A percentile compares a stretch with the other conserved stretches of the same genome.
Evolutionary conservation across 2,888 invertebrate species (phyloP).

Genomic region (Chrysina gloriosa): DNA sequence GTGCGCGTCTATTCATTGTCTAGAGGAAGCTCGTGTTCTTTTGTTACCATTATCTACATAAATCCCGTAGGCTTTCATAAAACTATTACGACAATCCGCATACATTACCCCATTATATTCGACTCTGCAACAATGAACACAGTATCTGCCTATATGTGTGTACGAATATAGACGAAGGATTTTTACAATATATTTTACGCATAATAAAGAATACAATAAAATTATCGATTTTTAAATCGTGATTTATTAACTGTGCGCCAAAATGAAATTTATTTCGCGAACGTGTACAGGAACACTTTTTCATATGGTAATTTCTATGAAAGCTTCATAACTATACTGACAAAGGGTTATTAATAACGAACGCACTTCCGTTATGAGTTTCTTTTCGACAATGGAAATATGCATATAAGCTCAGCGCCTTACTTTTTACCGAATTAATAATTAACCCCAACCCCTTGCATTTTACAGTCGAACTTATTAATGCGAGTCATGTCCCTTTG

Average conservation of each 20-base stretch:
- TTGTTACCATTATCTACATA: slow-evolving; percentile 57
- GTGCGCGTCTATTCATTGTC: slow-evolving; percentile 52
- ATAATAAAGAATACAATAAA: slow-evolving; percentile 46
- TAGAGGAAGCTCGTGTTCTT: slow-evolving; percentile 53
- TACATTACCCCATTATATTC: slow-evolving; percentile 51
- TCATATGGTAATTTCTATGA: slow-evolving; percentile 26
- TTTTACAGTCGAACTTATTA: no score
- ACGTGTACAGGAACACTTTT: slow-evolving; percentile 16
- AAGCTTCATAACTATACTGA: slow-evolving; percentile 4
- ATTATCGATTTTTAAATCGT: slow-evolving; percentile 38
- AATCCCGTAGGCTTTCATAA: slow-evolving; percentile 56
- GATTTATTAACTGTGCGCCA: slow-evolving; percentile 37
- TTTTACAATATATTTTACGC: slow-evolving; percentile 52
- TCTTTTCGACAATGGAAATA: neutral
- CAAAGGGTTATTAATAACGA: slow-evolving; percentile 23
- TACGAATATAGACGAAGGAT: slow-evolving; percentile 40
- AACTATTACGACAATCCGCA: slow-evolving; percentile 57
- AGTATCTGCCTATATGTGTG: slow-evolving; percentile 39
- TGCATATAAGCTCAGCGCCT: no score
- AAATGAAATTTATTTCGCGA: slow-evolving; percentile 29
- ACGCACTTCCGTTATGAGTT: neutral
- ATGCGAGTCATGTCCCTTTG: slow-evolving; percentile 73
- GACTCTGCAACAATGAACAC: slow-evolving; percentile 51
- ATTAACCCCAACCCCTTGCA: no score
- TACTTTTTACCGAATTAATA: no score